A percentile compares a stretch with the other conserved stretches of the same genome.
Evolutionary conservation across 2,113 vertebrate species (phyloP).

Genomic region (Campylorhamphus procurvoides): DNA sequence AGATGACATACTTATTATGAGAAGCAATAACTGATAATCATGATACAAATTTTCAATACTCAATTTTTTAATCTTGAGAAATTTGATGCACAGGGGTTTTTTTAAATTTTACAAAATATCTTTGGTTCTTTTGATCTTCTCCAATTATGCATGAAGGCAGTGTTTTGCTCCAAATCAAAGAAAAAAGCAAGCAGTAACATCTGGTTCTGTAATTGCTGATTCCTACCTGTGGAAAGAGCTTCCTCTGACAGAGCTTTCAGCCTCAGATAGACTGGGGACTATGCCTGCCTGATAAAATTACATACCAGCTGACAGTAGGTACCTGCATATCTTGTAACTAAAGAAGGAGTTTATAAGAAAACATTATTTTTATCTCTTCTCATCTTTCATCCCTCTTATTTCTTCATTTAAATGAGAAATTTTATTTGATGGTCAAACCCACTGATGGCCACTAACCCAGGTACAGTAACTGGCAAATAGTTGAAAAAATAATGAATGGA

Average conservation of each 20-base stretch:
- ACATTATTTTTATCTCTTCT: background rate
- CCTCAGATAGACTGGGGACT: background rate
- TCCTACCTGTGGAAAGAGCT: background rate
- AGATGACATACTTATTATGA: background rate
- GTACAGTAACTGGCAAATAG: background rate
- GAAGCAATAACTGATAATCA: background rate
- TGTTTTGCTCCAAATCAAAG: background rate
- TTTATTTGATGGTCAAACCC: background rate
- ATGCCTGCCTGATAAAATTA: background rate
- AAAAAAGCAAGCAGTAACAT: background rate
- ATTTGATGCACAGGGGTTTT: background rate
- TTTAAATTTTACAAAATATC: background rate
- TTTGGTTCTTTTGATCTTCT: background rate
- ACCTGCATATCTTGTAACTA: background rate
- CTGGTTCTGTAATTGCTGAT: background rate
- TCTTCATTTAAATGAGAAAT: background rate
- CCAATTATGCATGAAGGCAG: background rate
- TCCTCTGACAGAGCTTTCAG: background rate
- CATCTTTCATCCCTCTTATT: background rate
- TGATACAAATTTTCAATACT: background rate
- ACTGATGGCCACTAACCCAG: accelerated
- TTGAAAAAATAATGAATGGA: background rate
- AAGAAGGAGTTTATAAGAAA: background rate
- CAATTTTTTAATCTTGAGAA: background rate
- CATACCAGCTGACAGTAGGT: background rate